A percentile compares a stretch with the other conserved stretches of the same genome.
Conservation (phyloP, 2,888 invertebrate genomes). For the Macropis europaea region DNA sequence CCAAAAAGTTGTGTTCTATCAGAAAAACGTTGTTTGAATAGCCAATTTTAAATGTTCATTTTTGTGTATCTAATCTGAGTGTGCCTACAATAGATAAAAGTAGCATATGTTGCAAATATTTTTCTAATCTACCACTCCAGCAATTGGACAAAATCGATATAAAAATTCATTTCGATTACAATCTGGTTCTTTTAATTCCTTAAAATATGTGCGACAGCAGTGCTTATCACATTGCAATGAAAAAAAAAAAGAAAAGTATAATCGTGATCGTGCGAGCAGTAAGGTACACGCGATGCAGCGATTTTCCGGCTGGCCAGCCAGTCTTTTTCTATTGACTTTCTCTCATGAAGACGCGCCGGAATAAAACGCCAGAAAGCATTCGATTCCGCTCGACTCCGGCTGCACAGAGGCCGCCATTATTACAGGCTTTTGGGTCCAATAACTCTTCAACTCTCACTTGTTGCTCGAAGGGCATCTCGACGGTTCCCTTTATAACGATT, state of each 20-base stretch:
- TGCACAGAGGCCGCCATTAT: conserved; percentile 42
- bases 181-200: too few species aligned
- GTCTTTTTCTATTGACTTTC: conserved; percentile 50
- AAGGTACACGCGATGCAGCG: conserved; percentile 31
- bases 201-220: too few species aligned
- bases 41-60: too few species aligned
- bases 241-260: neutral
- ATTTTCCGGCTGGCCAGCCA: conserved; percentile 41
- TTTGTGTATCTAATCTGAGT: too few species aligned
- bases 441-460: conserved; percentile 57
- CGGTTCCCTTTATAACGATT: conserved; percentile 19
- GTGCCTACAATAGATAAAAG: too few species aligned
- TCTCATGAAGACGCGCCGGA: conserved; percentile 37
- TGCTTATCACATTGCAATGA: too few species aligned
- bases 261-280: conserved; percentile 24
- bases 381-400: conserved; percentile 44
- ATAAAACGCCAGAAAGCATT: conserved; percentile 44
- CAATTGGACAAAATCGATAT: too few species aligned
- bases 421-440: conserved; percentile 57
- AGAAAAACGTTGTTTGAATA: too few species aligned
- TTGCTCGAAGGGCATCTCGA: conserved; percentile 43
- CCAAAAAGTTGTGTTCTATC: too few species aligned
- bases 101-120: too few species aligned
- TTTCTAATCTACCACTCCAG: too few species aligned
- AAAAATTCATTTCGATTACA: too few species aligned